These are phyloP conservation scores for Hippoglossus stenolepis DNA, from an alignment of 2,113 vertebrate species.

Conservation along the genomic window DNA sequence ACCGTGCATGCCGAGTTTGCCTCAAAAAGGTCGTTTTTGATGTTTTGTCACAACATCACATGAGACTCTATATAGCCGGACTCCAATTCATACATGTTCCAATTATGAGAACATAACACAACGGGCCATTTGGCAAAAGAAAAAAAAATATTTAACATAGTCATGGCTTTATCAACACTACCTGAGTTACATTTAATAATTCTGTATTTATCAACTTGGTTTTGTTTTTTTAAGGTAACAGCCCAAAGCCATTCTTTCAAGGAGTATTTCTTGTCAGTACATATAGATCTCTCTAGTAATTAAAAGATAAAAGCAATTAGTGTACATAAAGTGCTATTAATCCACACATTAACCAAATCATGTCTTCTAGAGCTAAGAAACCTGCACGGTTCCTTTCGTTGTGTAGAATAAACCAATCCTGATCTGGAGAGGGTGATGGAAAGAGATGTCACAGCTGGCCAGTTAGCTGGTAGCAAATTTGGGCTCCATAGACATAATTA, in stretches of 20 bases:
- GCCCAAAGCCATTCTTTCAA: slow-evolving; percentile 80
- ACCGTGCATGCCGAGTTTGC: slow-evolving; percentile 38
- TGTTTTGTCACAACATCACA: slow-evolving; percentile 51
- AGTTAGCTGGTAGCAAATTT: slow-evolving; percentile 51
- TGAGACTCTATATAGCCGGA: slow-evolving; percentile 17
- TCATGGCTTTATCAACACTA: slow-evolving; percentile 85
- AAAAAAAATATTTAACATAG: slow-evolving; percentile 65
- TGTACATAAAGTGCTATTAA: slow-evolving; percentile 86
- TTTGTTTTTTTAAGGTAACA: slow-evolving; percentile 76
- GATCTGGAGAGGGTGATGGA: slow-evolving; percentile 58
- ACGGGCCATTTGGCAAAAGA: slow-evolving; percentile 66
- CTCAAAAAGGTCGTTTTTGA: slow-evolving; percentile 44
- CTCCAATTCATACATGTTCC: slow-evolving; percentile 54
- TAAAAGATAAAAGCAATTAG: slow-evolving; percentile 75
- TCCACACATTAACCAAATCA: slow-evolving; percentile 78
- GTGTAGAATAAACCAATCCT: slow-evolving; percentile 49
- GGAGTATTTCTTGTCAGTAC: slow-evolving; percentile 73
- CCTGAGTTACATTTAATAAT: slow-evolving; percentile 84
- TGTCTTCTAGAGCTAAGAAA: slow-evolving; percentile 52
- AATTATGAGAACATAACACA: slow-evolving; percentile 54
- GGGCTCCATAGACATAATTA: slow-evolving; percentile 56
- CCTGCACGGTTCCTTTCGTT: slow-evolving; percentile 29
- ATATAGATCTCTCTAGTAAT: slow-evolving; percentile 75
- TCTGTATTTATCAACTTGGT: slow-evolving; percentile 65
- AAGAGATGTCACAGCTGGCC: slow-evolving; percentile 53